Percentiles rank a stretch among this genome's conserved stretches.
Evolutionary conservation across 2,113 vertebrate species (phyloP).

Genomic region (Polyodon spathula): DNA sequence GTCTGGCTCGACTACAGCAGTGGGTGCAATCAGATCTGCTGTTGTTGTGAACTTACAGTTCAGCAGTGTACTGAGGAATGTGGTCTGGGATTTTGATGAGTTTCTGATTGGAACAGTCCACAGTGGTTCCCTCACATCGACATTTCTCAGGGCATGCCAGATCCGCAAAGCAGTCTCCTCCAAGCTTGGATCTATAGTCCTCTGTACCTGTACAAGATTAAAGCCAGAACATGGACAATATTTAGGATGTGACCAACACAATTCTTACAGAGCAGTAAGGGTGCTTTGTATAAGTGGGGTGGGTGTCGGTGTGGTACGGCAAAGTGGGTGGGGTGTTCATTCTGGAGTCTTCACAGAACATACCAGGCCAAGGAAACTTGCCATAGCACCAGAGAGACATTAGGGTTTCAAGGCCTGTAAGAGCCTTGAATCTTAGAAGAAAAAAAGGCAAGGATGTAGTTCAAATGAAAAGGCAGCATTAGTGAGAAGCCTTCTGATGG

Average conservation of each 20-base stretch:
- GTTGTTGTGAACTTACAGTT: constrained; percentile 72
- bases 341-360: constrained; percentile 3
- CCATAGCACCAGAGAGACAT: constrained; percentile 36
- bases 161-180: constrained; percentile 94
- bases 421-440: constrained; percentile 53
- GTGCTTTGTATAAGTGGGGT: no score
- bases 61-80: constrained; percentile 90
- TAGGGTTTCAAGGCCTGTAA: constrained; percentile 55
- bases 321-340: constrained; percentile 11
- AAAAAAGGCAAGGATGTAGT: constrained; percentile 54
- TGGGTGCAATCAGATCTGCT: neutral
- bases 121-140: constrained; percentile 90
- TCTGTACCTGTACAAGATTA: constrained; percentile 76
- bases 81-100: constrained; percentile 90
- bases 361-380: constrained; percentile 19
- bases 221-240: constrained; percentile 38
- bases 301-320: neutral
- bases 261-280: no score
- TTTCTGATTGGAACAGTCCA: constrained; percentile 96
- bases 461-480: constrained; percentile 53
- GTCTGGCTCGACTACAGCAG: neutral
- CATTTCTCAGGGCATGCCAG: constrained; percentile 94
- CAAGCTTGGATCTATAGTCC: constrained; percentile 93
- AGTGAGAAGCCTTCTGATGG: constrained; percentile 26
- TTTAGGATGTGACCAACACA: no score